These are phyloP conservation scores for Cydia pomonella DNA, from an alignment of 1,140 invertebrate species.

Conservation along the genomic window DNA sequence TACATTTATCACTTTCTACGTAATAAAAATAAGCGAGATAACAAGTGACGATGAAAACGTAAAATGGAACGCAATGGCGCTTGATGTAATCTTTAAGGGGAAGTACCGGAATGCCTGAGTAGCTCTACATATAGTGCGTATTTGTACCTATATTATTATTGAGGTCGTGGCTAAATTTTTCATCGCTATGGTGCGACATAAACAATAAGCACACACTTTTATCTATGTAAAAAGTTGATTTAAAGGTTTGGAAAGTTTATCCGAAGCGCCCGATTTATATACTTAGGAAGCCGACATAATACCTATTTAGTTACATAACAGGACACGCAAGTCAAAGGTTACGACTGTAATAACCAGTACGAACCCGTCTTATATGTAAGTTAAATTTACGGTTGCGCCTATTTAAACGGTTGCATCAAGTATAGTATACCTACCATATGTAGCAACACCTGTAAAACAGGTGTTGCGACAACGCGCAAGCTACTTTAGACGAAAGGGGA, in stretches of 20 bases:
- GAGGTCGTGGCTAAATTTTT: neutral
- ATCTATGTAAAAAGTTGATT: neutral
- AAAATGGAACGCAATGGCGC: neutral
- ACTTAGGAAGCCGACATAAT: neutral
- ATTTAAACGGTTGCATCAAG: no score
- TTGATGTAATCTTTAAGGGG: slow-evolving; percentile 1
- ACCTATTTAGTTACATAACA: slow-evolving; percentile 5
- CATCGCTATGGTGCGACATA: neutral
- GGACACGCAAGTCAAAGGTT: slow-evolving; percentile 17
- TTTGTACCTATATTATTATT: neutral
- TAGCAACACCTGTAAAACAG: no score
- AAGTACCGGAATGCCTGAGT: slow-evolving; percentile 3
- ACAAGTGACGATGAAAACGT: neutral
- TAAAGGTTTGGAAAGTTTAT: no score
- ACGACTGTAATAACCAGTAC: slow-evolving; percentile 11
- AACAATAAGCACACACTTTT: no score
- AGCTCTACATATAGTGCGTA: neutral
- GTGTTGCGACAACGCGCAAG: no score
- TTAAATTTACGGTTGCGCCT: neutral
- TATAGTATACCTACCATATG: no score
- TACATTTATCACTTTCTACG: neutral
- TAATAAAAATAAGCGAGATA: neutral
- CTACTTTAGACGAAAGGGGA: no score
- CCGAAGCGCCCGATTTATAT: neutral
- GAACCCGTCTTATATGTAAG: neutral